Base-by-base conservation (phyloP, 1,140 invertebrate genomes). In the Pseudoatta argentina region DNA sequence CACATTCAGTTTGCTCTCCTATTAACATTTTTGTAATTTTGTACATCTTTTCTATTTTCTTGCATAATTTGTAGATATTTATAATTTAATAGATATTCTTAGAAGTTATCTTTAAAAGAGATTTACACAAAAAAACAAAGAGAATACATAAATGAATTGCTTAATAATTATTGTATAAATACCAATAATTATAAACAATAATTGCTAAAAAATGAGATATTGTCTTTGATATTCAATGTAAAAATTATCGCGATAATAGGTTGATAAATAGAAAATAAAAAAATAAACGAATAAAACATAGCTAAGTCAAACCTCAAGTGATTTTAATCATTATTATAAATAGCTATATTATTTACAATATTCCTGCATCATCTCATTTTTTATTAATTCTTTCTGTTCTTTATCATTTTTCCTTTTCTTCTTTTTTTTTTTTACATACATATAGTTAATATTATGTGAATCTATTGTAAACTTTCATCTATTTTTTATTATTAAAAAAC, bases 1-100 rank as follows among this genome's bases (percentile, higher is more conserved):
- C 3, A 66, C 30, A 79, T 79, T 8, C 1, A 69, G 18, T 57
- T 79, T 48, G 14, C 21, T 67, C 64, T 79, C 14, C 30, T 10
- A 30, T 55, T 27, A 21, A 61, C 57, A 77, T 44, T 77, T 67
- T 55, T 67, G 7, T 67, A 34, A 6, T 79, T 79, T 66, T 79
- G 6, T 79, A 79, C 5, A 57, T 39, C 8, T 44, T 79, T 79
- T 67, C 1, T 55, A 79, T 55, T 69, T 1, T 7, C 21, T 39
- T 79, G 30, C 51, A 39, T 30, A n/a, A 79, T 34, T 30, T 24
- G 8, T 44, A 44, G 39, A 55, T 30, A 67, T 24, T 53, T 66
- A 79, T 64, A 78, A 79, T 55, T 55, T 53, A 53, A 39, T 66
- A 21, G 3, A 12, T 12, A 53, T 7, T 39, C 24, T 59, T 73